Conservation (phyloP, 2,113 vertebrate species). For the Oreochromis tanganicae region DNA sequence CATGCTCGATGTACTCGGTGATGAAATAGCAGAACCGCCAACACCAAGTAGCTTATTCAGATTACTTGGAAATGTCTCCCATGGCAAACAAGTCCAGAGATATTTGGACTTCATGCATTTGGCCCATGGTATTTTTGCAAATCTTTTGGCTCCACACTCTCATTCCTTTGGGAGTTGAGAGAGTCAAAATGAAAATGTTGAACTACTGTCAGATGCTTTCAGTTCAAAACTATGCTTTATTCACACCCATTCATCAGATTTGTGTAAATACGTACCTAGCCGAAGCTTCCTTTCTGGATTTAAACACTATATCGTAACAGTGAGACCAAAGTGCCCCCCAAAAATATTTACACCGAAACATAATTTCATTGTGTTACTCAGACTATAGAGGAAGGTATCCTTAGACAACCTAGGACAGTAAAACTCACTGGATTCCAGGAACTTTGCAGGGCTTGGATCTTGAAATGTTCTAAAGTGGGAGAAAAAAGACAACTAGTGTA, state of each 20-base stretch:
- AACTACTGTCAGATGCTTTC: not conserved
- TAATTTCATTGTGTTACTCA: not conserved
- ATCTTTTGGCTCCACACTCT: not conserved
- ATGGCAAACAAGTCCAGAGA: not conserved
- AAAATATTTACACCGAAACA: not conserved
- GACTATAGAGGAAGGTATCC: not conserved
- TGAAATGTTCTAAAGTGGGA: constrained; percentile 70
- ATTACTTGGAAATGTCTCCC: not conserved
- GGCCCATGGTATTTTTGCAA: not conserved
- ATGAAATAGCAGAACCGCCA: not conserved
- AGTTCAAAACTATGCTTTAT: not conserved
- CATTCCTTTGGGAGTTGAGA: not conserved
- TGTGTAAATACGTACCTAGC: not conserved
- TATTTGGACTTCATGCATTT: constrained; percentile 5
- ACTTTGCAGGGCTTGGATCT: constrained; percentile 90
- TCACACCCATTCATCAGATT: not conserved
- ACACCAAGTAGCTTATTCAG: not conserved
- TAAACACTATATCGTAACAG: not conserved
- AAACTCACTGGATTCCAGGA: constrained; percentile 92
- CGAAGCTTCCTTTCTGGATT: not conserved
- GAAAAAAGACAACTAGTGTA: not conserved
- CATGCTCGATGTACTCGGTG: not conserved
- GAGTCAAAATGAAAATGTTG: not conserved
- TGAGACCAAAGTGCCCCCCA: not conserved
- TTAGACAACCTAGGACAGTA: not conserved